These are phyloP conservation scores for Caradrina kadenii DNA, from an alignment of 2,888 invertebrate species.

Conservation along the genomic window DNA sequence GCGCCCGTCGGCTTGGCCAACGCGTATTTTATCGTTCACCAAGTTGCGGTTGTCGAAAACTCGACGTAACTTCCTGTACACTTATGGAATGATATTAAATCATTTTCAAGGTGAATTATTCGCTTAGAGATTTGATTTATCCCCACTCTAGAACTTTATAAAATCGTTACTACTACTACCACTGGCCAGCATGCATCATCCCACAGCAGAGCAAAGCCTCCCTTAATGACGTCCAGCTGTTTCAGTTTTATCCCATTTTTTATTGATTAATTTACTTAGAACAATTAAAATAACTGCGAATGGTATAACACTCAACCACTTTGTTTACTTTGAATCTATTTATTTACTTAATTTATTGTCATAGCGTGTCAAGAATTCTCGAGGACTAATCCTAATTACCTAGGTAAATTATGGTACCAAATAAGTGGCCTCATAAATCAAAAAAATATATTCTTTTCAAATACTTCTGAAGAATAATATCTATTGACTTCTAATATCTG, in stretches of 20 bases:
- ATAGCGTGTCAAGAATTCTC: slow-evolving; percentile 32
- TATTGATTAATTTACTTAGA: neutral
- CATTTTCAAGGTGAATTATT: slow-evolving; percentile 17
- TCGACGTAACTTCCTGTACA: slow-evolving; percentile 56
- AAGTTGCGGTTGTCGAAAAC: slow-evolving; percentile 60
- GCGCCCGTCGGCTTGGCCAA: slow-evolving; percentile 69
- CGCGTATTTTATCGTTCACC: slow-evolving; percentile 58
- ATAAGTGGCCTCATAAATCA: slow-evolving; percentile 30
- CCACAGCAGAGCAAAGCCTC: too few relatives aligned
- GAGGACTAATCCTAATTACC: slow-evolving; percentile 45
- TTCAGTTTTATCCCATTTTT: neutral
- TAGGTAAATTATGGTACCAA: slow-evolving; percentile 35
- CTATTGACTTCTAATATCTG: slow-evolving; percentile 12
- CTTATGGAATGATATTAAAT: slow-evolving; percentile 41
- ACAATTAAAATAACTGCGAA: neutral
- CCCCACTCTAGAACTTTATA: neutral
- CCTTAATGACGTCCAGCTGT: too few relatives aligned
- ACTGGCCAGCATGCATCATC: neutral
- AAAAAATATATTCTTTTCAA: slow-evolving; percentile 4
- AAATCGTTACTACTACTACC: neutral
- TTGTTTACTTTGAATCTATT: slow-evolving; percentile 18
- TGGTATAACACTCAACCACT: neutral
- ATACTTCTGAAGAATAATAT: slow-evolving; percentile 3
- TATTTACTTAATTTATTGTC: slow-evolving; percentile 31
- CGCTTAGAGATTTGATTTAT: slow-evolving; percentile 8